These are phyloP conservation scores for Psilopogon haemacephalus DNA, from an alignment of 2,113 vertebrate genomes.

Conservation along the genomic window DNA sequence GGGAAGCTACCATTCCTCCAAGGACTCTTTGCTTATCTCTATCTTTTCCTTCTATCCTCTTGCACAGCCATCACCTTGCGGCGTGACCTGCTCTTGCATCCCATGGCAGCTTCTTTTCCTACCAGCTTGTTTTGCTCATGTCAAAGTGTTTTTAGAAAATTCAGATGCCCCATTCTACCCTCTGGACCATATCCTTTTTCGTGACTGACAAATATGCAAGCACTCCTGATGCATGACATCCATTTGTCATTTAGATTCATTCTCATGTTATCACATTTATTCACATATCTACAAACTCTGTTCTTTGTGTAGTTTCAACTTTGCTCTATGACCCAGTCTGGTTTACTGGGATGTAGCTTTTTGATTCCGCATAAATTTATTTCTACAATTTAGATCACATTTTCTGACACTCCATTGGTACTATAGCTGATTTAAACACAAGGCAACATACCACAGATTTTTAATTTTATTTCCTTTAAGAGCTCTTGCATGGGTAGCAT, in stretches of 20 bases:
- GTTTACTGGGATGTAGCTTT: neutral
- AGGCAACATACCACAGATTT: neutral
- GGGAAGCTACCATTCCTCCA: neutral
- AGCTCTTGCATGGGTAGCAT: slow-evolving; percentile 24
- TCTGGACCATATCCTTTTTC: neutral
- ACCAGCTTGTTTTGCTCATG: neutral
- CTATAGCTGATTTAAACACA: neutral
- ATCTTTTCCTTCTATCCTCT: neutral
- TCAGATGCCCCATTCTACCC: neutral
- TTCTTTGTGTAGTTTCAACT: neutral
- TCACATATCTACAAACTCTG: neutral
- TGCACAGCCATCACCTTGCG: neutral
- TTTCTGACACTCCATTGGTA: neutral
- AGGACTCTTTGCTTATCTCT: neutral
- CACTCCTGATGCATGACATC: neutral
- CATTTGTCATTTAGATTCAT: neutral
- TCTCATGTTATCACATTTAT: neutral
- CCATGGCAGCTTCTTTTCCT: neutral
- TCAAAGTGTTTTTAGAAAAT: neutral
- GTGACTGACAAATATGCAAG: neutral
- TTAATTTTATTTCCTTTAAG: neutral
- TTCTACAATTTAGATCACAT: neutral
- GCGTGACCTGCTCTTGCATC: neutral
- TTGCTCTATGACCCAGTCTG: neutral
- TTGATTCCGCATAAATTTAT: neutral